A percentile compares a stretch with the other conserved stretches of the same genome.
Conservation (phyloP, 2,113 vertebrate species). For the Mormyrus iriodes region DNA sequence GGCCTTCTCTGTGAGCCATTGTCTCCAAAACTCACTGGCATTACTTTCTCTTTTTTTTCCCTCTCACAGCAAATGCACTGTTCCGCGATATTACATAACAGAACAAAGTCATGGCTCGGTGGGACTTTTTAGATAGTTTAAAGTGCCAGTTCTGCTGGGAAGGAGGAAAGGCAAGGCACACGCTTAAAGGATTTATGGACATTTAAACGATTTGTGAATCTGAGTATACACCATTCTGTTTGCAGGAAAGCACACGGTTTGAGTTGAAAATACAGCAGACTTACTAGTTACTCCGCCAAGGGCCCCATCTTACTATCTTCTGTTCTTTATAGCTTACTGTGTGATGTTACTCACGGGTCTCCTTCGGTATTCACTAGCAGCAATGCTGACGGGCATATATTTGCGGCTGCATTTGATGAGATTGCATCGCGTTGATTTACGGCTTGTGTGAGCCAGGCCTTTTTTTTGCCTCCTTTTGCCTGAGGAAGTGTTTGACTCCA, state of each 20-base stretch:
- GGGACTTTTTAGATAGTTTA: background rate
- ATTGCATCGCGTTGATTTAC: background rate
- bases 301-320: background rate
- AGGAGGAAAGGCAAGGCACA: background rate
- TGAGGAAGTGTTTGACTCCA: background rate
- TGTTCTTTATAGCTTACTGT: background rate
- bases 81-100: background rate
- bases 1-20: background rate
- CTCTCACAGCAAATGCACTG: background rate
- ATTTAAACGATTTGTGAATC: background rate
- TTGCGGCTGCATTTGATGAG: background rate
- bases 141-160: background rate
- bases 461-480: conserved; percentile 3
- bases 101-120: background rate
- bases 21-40: background rate
- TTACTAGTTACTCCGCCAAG: background rate
- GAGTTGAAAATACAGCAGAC: background rate
- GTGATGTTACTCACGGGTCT: background rate
- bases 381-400: background rate
- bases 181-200: background rate
- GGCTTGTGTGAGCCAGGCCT: background rate
- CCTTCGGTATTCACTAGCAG: background rate
- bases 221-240: background rate
- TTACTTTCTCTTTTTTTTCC: background rate
- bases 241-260: background rate